A percentile compares a stretch with the other conserved stretches of the same genome.
These are phyloP conservation scores for Drosophila infuscata DNA, from an alignment of 2,888 invertebrate genomes.

Conservation along the genomic window DNA sequence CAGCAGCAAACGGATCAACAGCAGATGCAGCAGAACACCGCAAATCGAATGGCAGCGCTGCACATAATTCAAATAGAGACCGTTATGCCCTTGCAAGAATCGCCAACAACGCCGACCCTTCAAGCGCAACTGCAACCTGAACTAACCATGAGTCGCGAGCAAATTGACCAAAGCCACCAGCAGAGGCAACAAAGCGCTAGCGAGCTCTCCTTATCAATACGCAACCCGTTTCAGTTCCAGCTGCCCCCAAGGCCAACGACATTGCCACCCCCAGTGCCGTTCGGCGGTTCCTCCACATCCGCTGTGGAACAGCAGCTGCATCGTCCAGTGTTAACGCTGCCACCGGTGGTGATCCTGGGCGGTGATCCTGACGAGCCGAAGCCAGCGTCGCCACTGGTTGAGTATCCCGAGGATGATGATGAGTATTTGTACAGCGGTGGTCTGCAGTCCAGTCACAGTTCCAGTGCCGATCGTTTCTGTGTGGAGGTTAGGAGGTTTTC, in stretches of 20 bases:
- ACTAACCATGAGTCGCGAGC: slow-evolving; percentile 40
- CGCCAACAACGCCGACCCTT: slow-evolving; percentile 34
- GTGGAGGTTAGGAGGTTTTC: slow-evolving; percentile 85
- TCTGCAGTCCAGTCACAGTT: slow-evolving; percentile 71
- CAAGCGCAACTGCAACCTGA: slow-evolving; percentile 8
- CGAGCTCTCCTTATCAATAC: slow-evolving; percentile 56
- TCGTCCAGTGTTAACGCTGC: slow-evolving; percentile 85
- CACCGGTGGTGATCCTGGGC: slow-evolving; percentile 86
- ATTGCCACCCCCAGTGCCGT: slow-evolving; percentile 3
- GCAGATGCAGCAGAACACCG: slow-evolving; percentile 18
- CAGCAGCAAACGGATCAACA: slow-evolving; percentile 53
- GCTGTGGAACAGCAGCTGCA: slow-evolving; percentile 80
- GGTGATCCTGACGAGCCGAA: slow-evolving; percentile 82
- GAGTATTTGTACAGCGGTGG: slow-evolving; percentile 63
- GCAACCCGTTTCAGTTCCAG: slow-evolving; percentile 76
- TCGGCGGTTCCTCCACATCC: slow-evolving; percentile 28
- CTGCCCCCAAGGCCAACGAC: slow-evolving; percentile 27
- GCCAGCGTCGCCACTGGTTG: slow-evolving; percentile 91
- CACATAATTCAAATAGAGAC: slow-evolving; percentile 32
- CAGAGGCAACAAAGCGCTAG: slow-evolving; percentile 35
- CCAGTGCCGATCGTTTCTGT: slow-evolving; percentile 84
- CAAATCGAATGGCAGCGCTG: slow-evolving; percentile 51
- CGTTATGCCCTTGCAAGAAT: slow-evolving; percentile 37
- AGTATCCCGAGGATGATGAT: slow-evolving; percentile 96
- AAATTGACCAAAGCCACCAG: slow-evolving; percentile 21